Percentiles rank a stretch among this genome's conserved stretches.
phyloP scores from a whole-genome alignment of 1,140 invertebrate genomes.

The Drosophila elegans region DNA sequence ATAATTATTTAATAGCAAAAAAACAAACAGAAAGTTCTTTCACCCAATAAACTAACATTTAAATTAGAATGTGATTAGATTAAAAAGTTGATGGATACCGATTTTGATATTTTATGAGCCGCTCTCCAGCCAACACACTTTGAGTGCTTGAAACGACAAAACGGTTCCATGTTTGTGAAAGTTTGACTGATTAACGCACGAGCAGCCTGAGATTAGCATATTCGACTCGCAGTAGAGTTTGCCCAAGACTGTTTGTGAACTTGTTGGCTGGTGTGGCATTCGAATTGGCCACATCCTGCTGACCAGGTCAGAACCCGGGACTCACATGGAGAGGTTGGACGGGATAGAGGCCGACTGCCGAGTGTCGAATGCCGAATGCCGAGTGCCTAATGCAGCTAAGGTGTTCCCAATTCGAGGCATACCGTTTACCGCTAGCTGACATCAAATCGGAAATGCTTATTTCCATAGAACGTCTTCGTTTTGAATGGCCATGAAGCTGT shows the following conservation, averaged over 20 bases:
- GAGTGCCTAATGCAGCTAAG: slow-evolving; percentile 32
- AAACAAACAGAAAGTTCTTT: neutral
- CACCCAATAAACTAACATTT: neutral
- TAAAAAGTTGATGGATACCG: slow-evolving; percentile 5
- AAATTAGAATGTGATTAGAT: slow-evolving; percentile 6
- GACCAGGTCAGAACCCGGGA: slow-evolving; percentile 23
- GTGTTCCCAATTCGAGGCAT: slow-evolving; percentile 71
- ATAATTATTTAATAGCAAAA: neutral
- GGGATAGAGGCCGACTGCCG: neutral
- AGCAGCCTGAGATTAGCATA: slow-evolving; percentile 55
- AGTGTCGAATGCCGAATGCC: no score
- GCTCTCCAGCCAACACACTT: slow-evolving; percentile 17
- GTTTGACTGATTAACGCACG: slow-evolving; percentile 64
- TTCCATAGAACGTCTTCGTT: slow-evolving; percentile 66
- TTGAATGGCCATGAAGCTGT: slow-evolving; percentile 70
- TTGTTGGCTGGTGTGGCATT: slow-evolving; percentile 4
- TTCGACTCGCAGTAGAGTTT: slow-evolving; percentile 8
- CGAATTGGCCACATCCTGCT: slow-evolving; percentile 43
- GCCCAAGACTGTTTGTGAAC: slow-evolving; percentile 6
- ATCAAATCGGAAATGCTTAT: slow-evolving; percentile 74
- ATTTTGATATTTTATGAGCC: slow-evolving; percentile 6
- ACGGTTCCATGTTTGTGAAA: slow-evolving; percentile 66
- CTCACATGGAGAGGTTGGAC: no score
- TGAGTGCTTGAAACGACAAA: slow-evolving; percentile 47
- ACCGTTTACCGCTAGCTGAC: slow-evolving; percentile 75